phyloP scores from a whole-genome alignment of 2,888 invertebrate species.

The Plagiodera versicolora region DNA sequence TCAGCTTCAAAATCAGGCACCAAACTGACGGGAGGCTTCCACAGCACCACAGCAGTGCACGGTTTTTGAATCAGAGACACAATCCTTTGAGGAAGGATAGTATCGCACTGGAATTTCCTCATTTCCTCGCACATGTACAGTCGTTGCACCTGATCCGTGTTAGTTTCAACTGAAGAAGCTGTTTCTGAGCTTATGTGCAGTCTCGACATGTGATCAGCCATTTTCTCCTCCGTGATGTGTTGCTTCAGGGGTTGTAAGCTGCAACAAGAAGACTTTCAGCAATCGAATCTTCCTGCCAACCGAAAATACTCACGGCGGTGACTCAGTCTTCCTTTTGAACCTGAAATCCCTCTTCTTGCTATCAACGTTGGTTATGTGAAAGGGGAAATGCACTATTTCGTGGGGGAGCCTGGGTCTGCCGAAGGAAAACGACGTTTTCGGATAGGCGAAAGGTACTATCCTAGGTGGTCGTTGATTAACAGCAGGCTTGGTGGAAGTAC shows the following conservation, averaged over 20 bases:
- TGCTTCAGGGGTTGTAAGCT: conserved; percentile 63
- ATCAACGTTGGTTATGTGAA: conserved; percentile 29
- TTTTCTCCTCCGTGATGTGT: conserved; percentile 80
- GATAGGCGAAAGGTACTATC: conserved; percentile 12
- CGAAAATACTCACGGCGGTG: conserved; percentile 47
- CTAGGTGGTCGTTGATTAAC: background rate
- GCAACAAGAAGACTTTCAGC: background rate
- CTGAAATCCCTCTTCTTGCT: conserved; percentile 23
- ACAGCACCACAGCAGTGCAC: conserved; percentile 77
- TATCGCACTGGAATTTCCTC: conserved; percentile 65
- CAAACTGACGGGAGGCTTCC: conserved; percentile 67
- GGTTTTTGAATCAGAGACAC: conserved; percentile 67
- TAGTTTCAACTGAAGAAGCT: conserved; percentile 41
- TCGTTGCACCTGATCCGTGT: conserved; percentile 50
- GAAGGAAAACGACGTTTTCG: conserved; percentile 34
- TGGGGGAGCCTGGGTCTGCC: conserved; percentile 20
- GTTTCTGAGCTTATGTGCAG: conserved; percentile 67
- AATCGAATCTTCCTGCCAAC: no score
- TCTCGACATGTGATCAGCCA: conserved; percentile 77
- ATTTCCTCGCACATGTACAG: conserved; percentile 71
- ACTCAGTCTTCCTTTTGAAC: conserved; percentile 50
- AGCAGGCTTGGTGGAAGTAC: background rate
- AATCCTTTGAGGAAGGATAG: conserved; percentile 67
- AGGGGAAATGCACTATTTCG: conserved; percentile 42
- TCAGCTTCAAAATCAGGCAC: conserved; percentile 44